Evolutionary conservation across 2,888 invertebrate genomes (phyloP), one percentile per base, ranked within the genome.

Genomic region (Lithophane ornitopus): DNA sequence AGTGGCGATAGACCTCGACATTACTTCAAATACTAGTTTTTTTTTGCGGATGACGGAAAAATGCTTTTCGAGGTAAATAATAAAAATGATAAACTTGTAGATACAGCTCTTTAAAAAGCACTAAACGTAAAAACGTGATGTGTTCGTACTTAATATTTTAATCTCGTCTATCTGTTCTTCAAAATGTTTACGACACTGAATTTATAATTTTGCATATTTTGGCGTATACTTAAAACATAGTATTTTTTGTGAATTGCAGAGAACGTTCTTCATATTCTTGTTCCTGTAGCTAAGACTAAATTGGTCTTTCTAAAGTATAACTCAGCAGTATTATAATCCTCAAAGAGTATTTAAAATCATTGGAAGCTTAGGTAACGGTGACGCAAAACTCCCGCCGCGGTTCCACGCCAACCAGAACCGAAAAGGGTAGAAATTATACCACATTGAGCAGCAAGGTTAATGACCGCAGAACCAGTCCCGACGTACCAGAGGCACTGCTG

Each of bases 91-190:
- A 70, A 58, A 77, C 80, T 70, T 76, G 80, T 66, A 71, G 76
- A 74, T 87, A 79, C n/a, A 75, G 59, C 65, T 81, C 59, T 81
- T 83, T 81, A 81, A 70, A 78, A 78, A 67, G 34, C 85, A 78
- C 58, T 86, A 77, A 85, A 76, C 58, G 39, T 22, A 26, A 61
- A 77, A 80, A 76, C 80, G 85, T 87, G 87, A 69, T 66, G 46
- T 72, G 49, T 78, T 78, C 54, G 83, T 83, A 81, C 81, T 75
- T 76, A 69, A 71, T 34, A 59, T 34, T 59, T 72, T 71, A 79
- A 85, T 87, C 87, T 11, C 58, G 39, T 6, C 9, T 28, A 87
- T 80, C 77, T 77, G 68, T 59, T 66, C 34, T 76, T 73, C 6
- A 49, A 39, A 70, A 80, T 71, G 62, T 56, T 58, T 67, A 63